Evolutionary conservation across 2,888 invertebrate species (phyloP), one percentile per base, ranked within the genome.

Genomic region (Caenorhabditis wallacei): DNA sequence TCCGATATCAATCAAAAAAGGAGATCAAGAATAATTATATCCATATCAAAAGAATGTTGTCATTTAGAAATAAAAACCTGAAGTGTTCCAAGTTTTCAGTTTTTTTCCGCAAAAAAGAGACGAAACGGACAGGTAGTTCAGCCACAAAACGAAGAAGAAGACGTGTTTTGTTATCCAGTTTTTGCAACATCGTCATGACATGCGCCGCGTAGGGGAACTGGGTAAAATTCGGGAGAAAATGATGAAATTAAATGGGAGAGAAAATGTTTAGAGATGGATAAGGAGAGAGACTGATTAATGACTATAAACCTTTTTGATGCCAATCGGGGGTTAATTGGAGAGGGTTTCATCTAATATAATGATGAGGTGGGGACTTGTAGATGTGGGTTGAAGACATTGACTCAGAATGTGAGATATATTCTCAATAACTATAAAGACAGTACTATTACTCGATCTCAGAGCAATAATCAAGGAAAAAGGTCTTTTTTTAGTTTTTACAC

Each of bases 71-170:
- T 75, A 57, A 43, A 57, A 66, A 82, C 64, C 71, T 68, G 64
- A 78, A 64, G 68, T 75, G 75, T 75, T 75, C 75, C 75, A 68
- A 68, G 75, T 76, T 76, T 76, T 68, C 66, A 66, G 66, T 66
- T 66, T 66, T 18, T 66, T 37, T 35, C 43, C 72, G 54, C 51
- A 66, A 37, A 46, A 8, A 43, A 26, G 18, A 20, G 20, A 48
- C 43, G 46, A 48, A 48, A 48, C 46, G 46, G 66, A 37, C 66
- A 53, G 66, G 53, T 53, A 66, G 37, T 30, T 13, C 30, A 43
- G 40, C 37, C 26, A 20, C 22, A 8, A 30, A 3, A 8, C 8
- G 30, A n/a, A n/a, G n/a, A 35, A 5, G 35, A 40, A 57, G 30
- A 57, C 56, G 24, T 43, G 56, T n/a, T 57, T 57, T 53, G 72